These are phyloP conservation scores for Microplitis mediator DNA, from an alignment of 1,140 invertebrate genomes.

Conservation along the genomic window DNA sequence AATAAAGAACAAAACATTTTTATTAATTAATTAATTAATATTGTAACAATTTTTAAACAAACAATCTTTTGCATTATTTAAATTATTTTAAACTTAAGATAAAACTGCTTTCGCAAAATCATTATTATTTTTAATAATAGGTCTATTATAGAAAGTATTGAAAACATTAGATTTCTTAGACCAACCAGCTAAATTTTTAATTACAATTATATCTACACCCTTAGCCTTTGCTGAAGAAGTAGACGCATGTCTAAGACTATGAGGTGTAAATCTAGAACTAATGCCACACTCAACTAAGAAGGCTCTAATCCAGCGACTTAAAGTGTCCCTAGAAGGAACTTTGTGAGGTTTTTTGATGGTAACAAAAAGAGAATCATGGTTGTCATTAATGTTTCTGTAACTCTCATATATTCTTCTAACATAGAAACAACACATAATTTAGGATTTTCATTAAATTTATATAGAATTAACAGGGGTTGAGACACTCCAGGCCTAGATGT, in stretches of 20 bases:
- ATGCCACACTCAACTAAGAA: neutral
- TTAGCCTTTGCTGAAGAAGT: neutral
- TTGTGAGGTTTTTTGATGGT: neutral
- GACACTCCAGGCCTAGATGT: neutral
- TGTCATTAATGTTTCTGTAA: neutral
- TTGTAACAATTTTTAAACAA: no score
- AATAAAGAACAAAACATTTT: neutral
- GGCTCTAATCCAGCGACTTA: neutral
- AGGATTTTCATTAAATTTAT: neutral
- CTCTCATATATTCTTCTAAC: neutral
- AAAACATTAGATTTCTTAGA: neutral
- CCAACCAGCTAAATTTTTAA: neutral
- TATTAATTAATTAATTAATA: neutral
- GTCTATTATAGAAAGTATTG: no score
- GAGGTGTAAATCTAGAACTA: neutral
- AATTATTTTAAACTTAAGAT: no score
- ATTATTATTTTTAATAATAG: neutral
- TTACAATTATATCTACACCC: neutral
- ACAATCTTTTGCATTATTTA: no score
- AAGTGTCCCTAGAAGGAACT: neutral
- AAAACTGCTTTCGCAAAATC: no score
- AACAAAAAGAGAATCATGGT: neutral
- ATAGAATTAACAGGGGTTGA: neutral
- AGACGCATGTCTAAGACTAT: neutral
- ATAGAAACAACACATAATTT: neutral